phyloP scores from a whole-genome alignment of 2,888 invertebrate species.

The Nesidiocoris tenuis region DNA sequence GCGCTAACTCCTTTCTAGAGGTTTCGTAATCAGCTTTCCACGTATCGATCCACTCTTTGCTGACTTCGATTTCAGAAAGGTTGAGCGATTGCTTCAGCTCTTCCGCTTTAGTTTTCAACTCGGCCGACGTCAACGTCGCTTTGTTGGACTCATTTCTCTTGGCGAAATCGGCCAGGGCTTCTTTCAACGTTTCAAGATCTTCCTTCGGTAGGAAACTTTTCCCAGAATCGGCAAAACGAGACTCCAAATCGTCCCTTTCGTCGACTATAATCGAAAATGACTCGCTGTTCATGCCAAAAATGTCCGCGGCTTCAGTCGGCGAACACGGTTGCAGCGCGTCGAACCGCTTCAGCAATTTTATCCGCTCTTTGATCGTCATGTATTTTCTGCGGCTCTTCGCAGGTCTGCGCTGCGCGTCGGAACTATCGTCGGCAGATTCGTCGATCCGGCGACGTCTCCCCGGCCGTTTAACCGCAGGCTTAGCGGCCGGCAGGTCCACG shows the following conservation, averaged over 20 bases:
- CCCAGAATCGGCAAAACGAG: background rate
- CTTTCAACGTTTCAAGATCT: background rate
- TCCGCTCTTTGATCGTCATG: background rate
- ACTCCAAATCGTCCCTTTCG: background rate
- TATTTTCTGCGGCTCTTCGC: background rate
- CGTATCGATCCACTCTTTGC: background rate
- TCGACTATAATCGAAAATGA: conserved; percentile 2
- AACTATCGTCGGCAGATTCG: background rate
- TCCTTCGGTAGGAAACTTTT: background rate
- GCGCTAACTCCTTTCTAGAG: background rate
- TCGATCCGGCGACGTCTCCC: background rate
- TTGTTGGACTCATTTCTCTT: background rate
- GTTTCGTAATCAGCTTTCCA: background rate
- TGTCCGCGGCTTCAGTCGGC: background rate
- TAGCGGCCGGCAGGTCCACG: background rate
- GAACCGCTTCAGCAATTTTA: background rate
- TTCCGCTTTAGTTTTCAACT: conserved; percentile 7
- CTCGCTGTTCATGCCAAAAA: background rate
- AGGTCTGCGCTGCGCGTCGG: background rate
- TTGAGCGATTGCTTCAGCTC: conserved; percentile 1
- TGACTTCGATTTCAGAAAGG: background rate
- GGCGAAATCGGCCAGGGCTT: background rate
- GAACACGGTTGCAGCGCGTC: conserved; percentile 17
- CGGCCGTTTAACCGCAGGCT: no score
- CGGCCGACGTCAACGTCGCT: background rate